These are phyloP conservation scores for Andrena bucephala DNA, from an alignment of 2,888 invertebrate genomes.

Conservation along the genomic window DNA sequence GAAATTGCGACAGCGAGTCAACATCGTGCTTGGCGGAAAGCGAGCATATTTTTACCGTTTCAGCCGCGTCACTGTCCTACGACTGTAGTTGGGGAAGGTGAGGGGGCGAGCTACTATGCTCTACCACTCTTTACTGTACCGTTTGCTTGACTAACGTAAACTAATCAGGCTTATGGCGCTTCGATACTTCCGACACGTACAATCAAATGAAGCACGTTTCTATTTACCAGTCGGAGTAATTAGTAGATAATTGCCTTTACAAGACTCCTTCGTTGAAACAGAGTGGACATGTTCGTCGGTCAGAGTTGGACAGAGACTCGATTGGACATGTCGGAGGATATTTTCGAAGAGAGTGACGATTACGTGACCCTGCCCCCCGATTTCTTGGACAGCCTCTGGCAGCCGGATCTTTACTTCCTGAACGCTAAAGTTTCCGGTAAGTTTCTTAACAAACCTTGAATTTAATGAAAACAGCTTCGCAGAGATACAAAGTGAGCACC, in stretches of 20 bases:
- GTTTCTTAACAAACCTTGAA: conserved; percentile 25
- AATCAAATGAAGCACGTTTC: background rate
- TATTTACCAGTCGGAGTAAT: background rate
- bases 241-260: background rate
- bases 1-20: no score
- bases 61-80: no score
- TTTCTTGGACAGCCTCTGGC: conserved; percentile 94
- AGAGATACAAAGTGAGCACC: no score
- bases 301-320: conserved; percentile 93
- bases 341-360: conserved; percentile 93
- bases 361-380: conserved; percentile 92
- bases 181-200: background rate
- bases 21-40: no score
- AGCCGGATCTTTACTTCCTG: conserved; percentile 94
- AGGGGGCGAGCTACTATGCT: no score
- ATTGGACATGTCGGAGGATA: conserved; percentile 90
- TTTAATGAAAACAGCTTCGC: no score
- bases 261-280: conserved; percentile 77
- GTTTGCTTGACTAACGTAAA: no score
- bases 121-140: no score
- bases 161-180: no score
- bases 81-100: no score
- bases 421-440: conserved; percentile 94
- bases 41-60: no score
- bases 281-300: conserved; percentile 94